A percentile compares a stretch with the other conserved stretches of the same genome.
Evolutionary conservation across 2,888 invertebrate genomes (phyloP).

Genomic region (Nephrotoma flavescens): DNA sequence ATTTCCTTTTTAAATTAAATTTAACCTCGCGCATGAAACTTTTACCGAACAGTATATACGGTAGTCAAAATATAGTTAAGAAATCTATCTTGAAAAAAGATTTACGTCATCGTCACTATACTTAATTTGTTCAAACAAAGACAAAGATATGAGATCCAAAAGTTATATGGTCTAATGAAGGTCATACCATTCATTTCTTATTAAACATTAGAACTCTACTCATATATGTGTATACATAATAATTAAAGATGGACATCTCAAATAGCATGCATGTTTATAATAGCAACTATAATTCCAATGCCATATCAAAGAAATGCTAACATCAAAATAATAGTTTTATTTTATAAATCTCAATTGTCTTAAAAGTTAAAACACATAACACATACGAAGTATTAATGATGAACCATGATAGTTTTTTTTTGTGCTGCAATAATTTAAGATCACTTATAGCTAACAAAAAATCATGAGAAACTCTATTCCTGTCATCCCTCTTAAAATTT

Average conservation of each 20-base stretch:
- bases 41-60: not conserved
- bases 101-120: not conserved
- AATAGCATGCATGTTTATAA: not conserved
- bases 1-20: not conserved
- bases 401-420: not conserved
- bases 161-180: not conserved
- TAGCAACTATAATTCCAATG: not conserved
- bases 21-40: not conserved
- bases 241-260: not conserved
- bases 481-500: not conserved
- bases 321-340: not conserved
- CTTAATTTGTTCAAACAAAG: not conserved
- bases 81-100: not conserved
- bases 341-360: not conserved
- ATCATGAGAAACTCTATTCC: not conserved
- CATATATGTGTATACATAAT: not conserved
- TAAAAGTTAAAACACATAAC: not conserved
- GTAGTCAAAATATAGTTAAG: not conserved
- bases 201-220: not conserved
- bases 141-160: not conserved
- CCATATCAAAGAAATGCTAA: not conserved
- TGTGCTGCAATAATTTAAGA: not conserved
- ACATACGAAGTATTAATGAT: not conserved
- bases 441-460: not conserved
- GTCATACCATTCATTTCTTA: not conserved